Conservation (phyloP, 2,113 vertebrate genomes). For the Clupea harengus region DNA sequence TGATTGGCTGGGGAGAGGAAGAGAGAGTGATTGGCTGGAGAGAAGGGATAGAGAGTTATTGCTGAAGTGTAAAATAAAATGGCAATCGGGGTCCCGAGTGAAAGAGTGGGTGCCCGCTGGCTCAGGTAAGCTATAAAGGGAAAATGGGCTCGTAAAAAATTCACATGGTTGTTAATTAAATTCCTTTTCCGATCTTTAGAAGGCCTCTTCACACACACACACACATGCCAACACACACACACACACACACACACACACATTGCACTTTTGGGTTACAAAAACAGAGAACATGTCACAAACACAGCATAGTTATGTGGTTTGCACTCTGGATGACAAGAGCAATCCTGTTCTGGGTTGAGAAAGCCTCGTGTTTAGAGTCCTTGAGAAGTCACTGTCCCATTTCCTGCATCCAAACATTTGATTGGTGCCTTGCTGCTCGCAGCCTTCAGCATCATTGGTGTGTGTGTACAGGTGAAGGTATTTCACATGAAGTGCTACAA, state of each 20-base stretch:
- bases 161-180: conserved; percentile 50
- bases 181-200: background rate
- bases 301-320: too few species aligned
- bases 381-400: background rate
- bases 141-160: conserved; percentile 54
- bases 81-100: conserved; percentile 24
- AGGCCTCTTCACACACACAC: background rate
- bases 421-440: background rate
- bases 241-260: background rate
- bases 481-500: background rate
- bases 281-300: background rate
- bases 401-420: background rate
- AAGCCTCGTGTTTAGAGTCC: background rate
- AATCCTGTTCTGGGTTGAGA: background rate
- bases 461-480: background rate
- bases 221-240: too few species aligned
- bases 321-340: too few species aligned
- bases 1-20: background rate
- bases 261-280: background rate
- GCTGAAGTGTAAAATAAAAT: conserved; percentile 41
- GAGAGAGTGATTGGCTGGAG: background rate
- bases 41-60: conserved; percentile 31
- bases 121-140: conserved; percentile 50
- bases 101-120: conserved; percentile 39
- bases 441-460: conserved; percentile 48